phyloP scores from a whole-genome alignment of 2,113 vertebrate species.

The Percina caprodes region DNA sequence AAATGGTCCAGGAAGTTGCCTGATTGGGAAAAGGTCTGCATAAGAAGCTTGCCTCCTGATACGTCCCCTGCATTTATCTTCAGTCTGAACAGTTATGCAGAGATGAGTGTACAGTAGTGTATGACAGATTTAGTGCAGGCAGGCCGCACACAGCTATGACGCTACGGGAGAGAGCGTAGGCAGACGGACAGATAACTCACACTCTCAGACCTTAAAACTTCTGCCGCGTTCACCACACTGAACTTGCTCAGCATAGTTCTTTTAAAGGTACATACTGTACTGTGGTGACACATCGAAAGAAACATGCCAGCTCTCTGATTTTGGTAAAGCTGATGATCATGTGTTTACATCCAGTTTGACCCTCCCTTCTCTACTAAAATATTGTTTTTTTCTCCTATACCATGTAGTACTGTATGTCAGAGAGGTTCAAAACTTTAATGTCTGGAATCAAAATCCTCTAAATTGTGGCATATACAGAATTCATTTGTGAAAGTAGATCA shows the following conservation, averaged over 20 bases:
- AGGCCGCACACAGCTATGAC: constrained; percentile 35
- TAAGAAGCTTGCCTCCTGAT: not conserved
- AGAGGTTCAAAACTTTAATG: not conserved
- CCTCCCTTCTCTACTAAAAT: not conserved
- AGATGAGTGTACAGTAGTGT: constrained; percentile 22
- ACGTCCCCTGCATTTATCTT: constrained; percentile 23
- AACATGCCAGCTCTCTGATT: constrained; percentile 34
- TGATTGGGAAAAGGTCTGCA: not conserved
- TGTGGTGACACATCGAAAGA: constrained; percentile 47
- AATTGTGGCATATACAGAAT: not conserved
- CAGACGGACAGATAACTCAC: constrained; percentile 42
- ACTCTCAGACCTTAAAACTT: constrained; percentile 4
- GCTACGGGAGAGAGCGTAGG: not conserved
- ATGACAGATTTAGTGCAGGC: constrained; percentile 41
- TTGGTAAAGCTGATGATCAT: constrained; percentile 26
- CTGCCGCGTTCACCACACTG: not conserved
- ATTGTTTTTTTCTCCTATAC: not conserved
- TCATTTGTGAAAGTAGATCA: not conserved
- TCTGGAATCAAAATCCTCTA: not conserved
- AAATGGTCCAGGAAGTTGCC: not conserved
- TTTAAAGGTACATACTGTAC: constrained; percentile 14
- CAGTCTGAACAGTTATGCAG: constrained; percentile 9
- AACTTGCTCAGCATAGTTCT: constrained; percentile 37
- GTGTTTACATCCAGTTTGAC: constrained; percentile 20
- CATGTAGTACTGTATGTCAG: not conserved